Base-by-base conservation (phyloP, 2,888 invertebrate species). In the Metallyticus violacea region DNA sequence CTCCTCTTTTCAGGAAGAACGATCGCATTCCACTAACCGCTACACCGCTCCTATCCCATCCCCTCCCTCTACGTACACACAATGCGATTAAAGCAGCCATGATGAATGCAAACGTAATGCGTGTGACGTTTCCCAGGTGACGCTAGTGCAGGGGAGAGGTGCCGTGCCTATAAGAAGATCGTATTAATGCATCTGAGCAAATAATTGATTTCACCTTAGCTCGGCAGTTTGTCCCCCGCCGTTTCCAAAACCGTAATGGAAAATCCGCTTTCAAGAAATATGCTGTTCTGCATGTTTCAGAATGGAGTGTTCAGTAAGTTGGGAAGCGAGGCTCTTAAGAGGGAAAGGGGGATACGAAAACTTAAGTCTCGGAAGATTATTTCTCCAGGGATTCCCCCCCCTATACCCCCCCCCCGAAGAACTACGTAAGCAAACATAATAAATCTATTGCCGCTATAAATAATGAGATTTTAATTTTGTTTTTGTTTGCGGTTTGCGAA, bases 121-220 rank as follows among this genome's bases (percentile, higher is more conserved):
- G n/a, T 81, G 81, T 26, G 15, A 26, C 76, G 15, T 62, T 62
- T 62, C 40, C 40, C 40, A 62, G 40, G 40, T 62, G 40, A 62
- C 40, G 40, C 40, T 15, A 1, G 40, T 2, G 40, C 1, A 9
- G 40, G 40, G 40, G 40, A 0, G 40, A 62, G 82, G 81, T 26
- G 82, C 26, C 26, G 26, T 76, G 26, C 26, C 1, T 76, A 82
- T 82, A 82, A 82, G 81, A 82, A 82, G 62, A 82, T 82, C 27
- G 82, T 62, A 15, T 82, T 76, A 82, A 26, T 82, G 82, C 76
- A 82, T 26, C 30, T 62, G 76, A 26, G 82, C 62, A 76, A 62
- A 82, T 82, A 82, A 76, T 82, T 82, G 82, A 82, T 82, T 62
- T 82, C 82, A 26, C 76, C 82, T 82, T 76, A 82, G 27, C 30